These are phyloP conservation scores for Ranitomeya variabilis DNA, from an alignment of 2,113 vertebrate genomes.

Conservation along the genomic window DNA sequence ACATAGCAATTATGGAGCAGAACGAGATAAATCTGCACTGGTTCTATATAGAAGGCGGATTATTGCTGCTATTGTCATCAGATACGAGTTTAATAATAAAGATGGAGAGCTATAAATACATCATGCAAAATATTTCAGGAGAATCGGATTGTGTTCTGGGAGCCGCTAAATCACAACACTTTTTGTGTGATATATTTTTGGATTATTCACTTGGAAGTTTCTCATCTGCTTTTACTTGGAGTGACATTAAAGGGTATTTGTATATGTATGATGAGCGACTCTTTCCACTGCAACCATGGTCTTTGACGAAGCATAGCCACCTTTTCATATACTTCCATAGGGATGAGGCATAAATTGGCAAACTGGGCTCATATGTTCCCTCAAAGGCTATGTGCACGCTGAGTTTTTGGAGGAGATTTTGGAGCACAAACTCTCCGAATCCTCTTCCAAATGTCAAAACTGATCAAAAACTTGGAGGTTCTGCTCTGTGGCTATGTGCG, in stretches of 20 bases:
- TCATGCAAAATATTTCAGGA: slow-evolving; percentile 1
- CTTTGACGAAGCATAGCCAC: too few species aligned
- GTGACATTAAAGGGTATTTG: neutral
- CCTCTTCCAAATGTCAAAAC: too few species aligned
- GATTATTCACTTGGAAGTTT: neutral
- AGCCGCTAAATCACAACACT: neutral
- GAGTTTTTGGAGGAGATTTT: too few species aligned
- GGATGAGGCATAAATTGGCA: too few species aligned
- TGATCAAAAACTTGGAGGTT: too few species aligned
- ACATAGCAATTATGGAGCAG: slow-evolving; percentile 44
- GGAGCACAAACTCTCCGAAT: too few species aligned
- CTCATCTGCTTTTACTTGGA: neutral
- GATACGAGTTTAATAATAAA: slow-evolving; percentile 31
- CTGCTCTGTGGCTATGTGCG: too few species aligned
- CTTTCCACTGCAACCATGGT: too few species aligned
- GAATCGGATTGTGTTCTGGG: neutral
- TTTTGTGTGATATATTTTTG: neutral
- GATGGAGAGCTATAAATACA: slow-evolving; percentile 38
- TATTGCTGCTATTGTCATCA: slow-evolving; percentile 47
- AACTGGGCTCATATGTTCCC: too few species aligned
- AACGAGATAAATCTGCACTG: neutral
- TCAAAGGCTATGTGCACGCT: too few species aligned
- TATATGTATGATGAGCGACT: too few species aligned
- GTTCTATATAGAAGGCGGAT: slow-evolving; percentile 49
- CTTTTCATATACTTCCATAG: too few species aligned